Conservation (phyloP, 1,140 invertebrate species). For the Pseudomyrmex dendroicus region DNA sequence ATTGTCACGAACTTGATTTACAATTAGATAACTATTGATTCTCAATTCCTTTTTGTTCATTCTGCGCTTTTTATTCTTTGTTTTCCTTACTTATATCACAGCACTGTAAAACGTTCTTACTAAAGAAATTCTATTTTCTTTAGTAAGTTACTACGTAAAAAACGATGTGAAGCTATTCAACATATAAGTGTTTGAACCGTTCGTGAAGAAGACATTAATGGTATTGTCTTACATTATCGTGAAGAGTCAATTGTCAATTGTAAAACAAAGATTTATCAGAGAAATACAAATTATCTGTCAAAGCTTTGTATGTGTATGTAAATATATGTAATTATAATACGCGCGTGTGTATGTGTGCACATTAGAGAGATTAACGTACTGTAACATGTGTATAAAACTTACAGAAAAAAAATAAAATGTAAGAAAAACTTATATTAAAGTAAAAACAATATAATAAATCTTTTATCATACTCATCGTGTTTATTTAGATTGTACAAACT, state of each 20-base stretch:
- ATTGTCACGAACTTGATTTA: too few relatives aligned
- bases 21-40: too few relatives aligned
- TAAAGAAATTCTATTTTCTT: background rate
- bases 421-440: slow-evolving; percentile 22
- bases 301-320: slow-evolving; percentile 28
- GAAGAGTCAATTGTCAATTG: slow-evolving; percentile 21
- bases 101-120: too few relatives aligned
- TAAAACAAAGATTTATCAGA: slow-evolving; percentile 27
- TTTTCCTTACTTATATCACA: too few relatives aligned
- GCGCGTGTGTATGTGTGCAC: background rate
- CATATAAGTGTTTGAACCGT: slow-evolving; percentile 11
- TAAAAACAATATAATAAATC: slow-evolving; percentile 29
- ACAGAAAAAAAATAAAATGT: slow-evolving; percentile 9
- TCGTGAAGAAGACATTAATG: background rate
- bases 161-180: background rate
- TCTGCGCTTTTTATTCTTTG: too few relatives aligned
- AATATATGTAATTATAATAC: background rate
- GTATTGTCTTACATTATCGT: background rate
- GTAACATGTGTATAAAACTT: slow-evolving; percentile 32
- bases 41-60: too few relatives aligned
- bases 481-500: background rate
- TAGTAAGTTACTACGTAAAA: slow-evolving; percentile 18
- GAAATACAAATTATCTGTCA: background rate
- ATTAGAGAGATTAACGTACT: background rate
- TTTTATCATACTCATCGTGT: slow-evolving; percentile 11